These are phyloP conservation scores for Drosophila nigricruria DNA, from an alignment of 2,888 invertebrate species.

Conservation along the genomic window DNA sequence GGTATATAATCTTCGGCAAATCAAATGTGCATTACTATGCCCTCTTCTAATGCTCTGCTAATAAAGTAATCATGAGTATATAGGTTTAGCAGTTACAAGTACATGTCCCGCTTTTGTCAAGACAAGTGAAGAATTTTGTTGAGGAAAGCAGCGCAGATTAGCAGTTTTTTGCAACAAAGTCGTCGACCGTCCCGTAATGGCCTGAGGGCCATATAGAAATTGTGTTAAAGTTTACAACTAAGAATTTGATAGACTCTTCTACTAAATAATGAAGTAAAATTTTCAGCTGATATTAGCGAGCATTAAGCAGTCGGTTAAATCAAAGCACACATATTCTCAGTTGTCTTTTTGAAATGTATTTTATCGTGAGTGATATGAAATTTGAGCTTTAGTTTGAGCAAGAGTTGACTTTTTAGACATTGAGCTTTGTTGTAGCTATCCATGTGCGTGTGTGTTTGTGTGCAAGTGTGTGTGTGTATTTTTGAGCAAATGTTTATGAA, in stretches of 20 bases:
- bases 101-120: no score
- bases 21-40: no score
- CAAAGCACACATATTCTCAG: background rate
- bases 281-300: background rate
- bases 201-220: background rate
- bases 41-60: background rate
- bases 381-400: slow-evolving; percentile 48
- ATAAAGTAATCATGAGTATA: background rate
- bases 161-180: no score
- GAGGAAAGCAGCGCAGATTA: no score
- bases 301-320: background rate
- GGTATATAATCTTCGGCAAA: background rate
- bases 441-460: background rate
- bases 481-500: slow-evolving; percentile 7
- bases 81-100: background rate
- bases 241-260: no score
- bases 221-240: background rate
- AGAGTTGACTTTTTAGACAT: slow-evolving; percentile 1
- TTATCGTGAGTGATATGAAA: slow-evolving; percentile 43
- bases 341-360: slow-evolving; percentile 1
- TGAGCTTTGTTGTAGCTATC: slow-evolving; percentile 12
- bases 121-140: no score
- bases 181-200: no score
- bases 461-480: slow-evolving; percentile 1
- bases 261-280: background rate